Conservation (phyloP, 2,113 vertebrate genomes). For the Opisthocomus hoazin region DNA sequence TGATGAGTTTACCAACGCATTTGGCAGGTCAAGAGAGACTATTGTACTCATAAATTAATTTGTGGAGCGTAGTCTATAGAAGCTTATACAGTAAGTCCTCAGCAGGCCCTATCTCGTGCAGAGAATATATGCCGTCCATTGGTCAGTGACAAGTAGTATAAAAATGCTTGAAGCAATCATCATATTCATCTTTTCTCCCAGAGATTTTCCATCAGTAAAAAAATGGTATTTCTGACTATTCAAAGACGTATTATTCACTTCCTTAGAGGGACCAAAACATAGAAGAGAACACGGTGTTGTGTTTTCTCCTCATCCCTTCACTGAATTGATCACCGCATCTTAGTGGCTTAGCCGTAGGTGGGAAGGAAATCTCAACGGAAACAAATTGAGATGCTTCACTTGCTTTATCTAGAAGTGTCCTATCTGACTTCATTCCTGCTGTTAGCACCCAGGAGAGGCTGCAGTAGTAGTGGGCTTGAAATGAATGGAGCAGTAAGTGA, state of each 20-base stretch:
- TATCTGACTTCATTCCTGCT: neutral
- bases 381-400: neutral
- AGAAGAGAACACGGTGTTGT: rapidly evolving
- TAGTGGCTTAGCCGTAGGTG: rapidly evolving
- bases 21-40: neutral
- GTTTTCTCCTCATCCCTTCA: neutral
- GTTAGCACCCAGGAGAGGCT: neutral
- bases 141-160: neutral
- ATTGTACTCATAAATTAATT: neutral
- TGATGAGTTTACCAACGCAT: neutral
- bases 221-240: neutral
- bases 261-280: neutral
- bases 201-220: neutral
- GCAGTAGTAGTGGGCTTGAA: neutral
- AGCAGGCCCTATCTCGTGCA: neutral
- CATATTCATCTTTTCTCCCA: neutral
- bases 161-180: neutral
- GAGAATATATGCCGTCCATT: neutral
- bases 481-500: neutral
- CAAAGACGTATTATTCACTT: neutral
- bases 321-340: neutral
- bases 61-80: neutral
- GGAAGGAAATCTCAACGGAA: neutral
- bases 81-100: neutral
- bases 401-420: neutral